These are phyloP conservation scores for Panthera tigris DNA, from an alignment of 2,113 vertebrate genomes.

Conservation along the genomic window DNA sequence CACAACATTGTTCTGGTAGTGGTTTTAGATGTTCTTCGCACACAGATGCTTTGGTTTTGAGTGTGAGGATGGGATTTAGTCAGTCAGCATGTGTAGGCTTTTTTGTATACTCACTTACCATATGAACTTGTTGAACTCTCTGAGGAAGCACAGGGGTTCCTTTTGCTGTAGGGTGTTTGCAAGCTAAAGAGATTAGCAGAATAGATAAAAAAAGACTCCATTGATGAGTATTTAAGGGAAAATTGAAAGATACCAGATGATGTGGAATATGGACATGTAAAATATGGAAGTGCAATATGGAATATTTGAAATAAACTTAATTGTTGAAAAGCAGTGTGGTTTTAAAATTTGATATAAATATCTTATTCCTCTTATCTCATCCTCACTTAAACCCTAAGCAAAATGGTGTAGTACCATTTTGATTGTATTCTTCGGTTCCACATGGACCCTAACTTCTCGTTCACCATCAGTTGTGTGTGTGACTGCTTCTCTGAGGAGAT, in stretches of 20 bases:
- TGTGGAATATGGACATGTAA: background rate
- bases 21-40: background rate
- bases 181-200: background rate
- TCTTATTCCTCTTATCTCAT: background rate
- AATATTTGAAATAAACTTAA: background rate
- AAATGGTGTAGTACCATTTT: background rate
- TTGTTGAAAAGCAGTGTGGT: conserved; percentile 20
- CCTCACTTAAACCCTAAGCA: background rate
- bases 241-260: background rate
- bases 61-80: background rate
- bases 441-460: background rate
- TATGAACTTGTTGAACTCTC: background rate
- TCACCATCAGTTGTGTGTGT: background rate
- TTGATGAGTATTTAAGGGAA: background rate
- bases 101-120: background rate
- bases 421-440: background rate
- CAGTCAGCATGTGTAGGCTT: background rate
- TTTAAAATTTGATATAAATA: conserved; percentile 15
- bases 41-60: background rate
- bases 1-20: background rate
- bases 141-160: background rate
- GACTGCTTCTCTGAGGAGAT: background rate
- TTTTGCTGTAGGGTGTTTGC: conserved; percentile 6
- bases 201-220: background rate
- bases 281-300: background rate